Evolutionary conservation across 1,140 invertebrate genomes (phyloP).

Genomic region (Melanaphis sacchari): DNA sequence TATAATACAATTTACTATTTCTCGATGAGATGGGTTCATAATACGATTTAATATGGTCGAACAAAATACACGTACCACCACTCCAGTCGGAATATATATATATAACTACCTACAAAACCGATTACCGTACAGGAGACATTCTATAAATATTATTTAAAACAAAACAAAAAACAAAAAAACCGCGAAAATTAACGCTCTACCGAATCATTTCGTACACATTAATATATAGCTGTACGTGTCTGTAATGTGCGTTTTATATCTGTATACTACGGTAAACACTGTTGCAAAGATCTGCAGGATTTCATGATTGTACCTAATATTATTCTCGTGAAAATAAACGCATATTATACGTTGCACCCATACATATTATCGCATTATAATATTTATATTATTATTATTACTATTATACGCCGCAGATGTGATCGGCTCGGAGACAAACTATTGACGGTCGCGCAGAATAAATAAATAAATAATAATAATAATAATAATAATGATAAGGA

Average conservation of each 20-base stretch:
- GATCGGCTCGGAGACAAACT: not conserved
- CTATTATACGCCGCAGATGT: not conserved
- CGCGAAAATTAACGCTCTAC: not conserved
- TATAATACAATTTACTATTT: no score
- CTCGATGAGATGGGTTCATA: no score
- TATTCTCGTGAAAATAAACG: not conserved
- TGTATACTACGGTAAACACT: not conserved
- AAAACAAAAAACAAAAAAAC: no score
- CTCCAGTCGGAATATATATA: not conserved
- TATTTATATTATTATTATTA: not conserved
- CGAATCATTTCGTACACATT: not conserved
- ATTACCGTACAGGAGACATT: not conserved
- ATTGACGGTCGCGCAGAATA: not conserved
- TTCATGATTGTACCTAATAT: not conserved
- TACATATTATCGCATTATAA: constrained; percentile 12
- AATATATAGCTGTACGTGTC: not conserved
- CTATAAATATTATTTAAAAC: not conserved
- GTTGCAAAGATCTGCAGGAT: not conserved
- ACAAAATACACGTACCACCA: not conserved
- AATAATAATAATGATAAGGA: not conserved
- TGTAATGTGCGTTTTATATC: not conserved
- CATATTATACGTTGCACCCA: not conserved
- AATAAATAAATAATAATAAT: not conserved
- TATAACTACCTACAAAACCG: not conserved
- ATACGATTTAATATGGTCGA: not conserved